Evolutionary conservation across 2,797 vertebrate species (phyloP), one percentile per base, ranked within the genome.

Genomic region (Apogon hyalosoma): DNA sequence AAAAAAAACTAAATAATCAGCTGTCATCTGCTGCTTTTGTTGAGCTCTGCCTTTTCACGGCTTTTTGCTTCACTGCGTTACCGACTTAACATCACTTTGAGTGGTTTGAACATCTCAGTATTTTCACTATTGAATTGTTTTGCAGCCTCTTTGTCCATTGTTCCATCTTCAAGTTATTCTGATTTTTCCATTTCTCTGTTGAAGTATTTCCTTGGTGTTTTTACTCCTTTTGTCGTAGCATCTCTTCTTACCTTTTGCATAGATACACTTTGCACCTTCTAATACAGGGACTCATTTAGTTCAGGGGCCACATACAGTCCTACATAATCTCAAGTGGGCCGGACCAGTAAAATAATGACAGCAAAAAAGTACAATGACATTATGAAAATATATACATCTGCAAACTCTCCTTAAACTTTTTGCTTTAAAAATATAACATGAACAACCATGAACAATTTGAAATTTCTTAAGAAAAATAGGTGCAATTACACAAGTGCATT

Each of bases 41-140:
- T 60, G 67, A 75, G 77, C 50, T 51, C 59, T 53, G 33, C 58
- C 57, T 77, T 59, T 39, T 63, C 16, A 5, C 48, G 60, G 61
- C 57, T 63, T 71, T 73, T 48, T 73, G 69, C 75, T 76, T 77
- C 51, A 2, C 31, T 51, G 74, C 54, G 63, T 82, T 51, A 67
- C 63, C 54, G 71, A 85, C 59, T 72, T 45, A 36, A 76, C 67
- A 47, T 84, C 67, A 73, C 59, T 75, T 77, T 71, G 70, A 80
- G 66, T 50, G 41, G 56, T 75, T 65, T 58, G 42, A 61, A 78
- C 63, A 38, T 83, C 78, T 76, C 56, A 63, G 24, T 77, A 75
- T 82, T 64, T 77, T 60, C 48, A 14, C 51, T 56, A 14, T 70
- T 38, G 51, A 43, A 48, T n/a, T 58, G 46, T 69, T 71, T 57